Percentiles rank a stretch among this genome's conserved stretches.
Conservation (phyloP, 2,113 vertebrate genomes). For the Chionis minor region DNA sequence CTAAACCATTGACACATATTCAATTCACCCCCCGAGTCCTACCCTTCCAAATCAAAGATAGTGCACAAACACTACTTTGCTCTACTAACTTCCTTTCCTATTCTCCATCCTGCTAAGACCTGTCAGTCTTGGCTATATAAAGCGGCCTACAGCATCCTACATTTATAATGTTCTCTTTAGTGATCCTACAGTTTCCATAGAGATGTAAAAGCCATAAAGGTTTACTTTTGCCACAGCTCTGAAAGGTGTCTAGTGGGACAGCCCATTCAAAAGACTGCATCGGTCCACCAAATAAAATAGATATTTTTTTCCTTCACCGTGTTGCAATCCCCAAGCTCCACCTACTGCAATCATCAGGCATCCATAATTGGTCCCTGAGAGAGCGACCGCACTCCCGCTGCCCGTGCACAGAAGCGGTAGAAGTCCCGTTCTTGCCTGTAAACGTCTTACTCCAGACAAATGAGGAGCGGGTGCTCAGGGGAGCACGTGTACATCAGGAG, state of each 20-base stretch:
- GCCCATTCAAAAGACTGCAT: background rate
- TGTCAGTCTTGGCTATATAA: background rate
- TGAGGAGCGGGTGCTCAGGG: background rate
- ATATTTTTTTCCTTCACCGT: background rate
- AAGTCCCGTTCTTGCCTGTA: background rate
- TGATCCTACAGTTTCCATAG: background rate
- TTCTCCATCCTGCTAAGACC: background rate
- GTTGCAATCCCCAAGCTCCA: background rate
- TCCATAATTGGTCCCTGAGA: slow-evolving; percentile 30
- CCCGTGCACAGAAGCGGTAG: background rate
- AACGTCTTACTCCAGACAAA: background rate
- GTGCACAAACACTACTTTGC: background rate
- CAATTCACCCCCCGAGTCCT: background rate
- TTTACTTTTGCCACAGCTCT: background rate
- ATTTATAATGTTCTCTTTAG: background rate
- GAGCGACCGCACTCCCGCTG: fast-evolving
- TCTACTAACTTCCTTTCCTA: background rate
- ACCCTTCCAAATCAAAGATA: background rate
- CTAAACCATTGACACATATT: background rate
- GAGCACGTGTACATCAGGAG: background rate
- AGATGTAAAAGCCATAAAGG: background rate
- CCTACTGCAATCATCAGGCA: background rate
- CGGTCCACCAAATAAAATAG: background rate
- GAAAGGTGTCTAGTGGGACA: background rate
- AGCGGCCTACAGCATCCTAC: background rate